Conservation (phyloP, 2,797 vertebrate species). For the Lepidocolaptes lacrymiger region DNA sequence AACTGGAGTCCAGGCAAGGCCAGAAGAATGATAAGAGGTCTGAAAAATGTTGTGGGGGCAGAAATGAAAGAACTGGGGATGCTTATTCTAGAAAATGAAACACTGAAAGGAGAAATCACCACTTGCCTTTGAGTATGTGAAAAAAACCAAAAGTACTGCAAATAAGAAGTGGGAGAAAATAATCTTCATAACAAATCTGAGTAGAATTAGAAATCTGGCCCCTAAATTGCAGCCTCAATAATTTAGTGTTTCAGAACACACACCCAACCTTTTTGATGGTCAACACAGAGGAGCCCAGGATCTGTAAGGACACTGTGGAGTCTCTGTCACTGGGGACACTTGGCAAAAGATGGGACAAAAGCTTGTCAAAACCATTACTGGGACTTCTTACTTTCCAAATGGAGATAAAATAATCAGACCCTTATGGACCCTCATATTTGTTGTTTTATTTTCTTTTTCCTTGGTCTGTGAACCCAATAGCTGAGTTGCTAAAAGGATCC, state of each 20-base stretch:
- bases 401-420: not conserved
- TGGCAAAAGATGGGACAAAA: not conserved
- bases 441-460: not conserved
- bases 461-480: not conserved
- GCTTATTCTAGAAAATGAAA: not conserved
- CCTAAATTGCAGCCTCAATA: not conserved
- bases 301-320: not conserved
- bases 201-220: not conserved
- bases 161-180: not conserved
- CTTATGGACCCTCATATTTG: not conserved
- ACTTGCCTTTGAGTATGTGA: not conserved
- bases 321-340: not conserved
- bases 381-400: not conserved
- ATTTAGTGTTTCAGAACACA: not conserved
- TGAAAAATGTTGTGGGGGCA: not conserved
- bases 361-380: not conserved
- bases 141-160: not conserved
- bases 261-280: not conserved
- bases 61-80: not conserved
- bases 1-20: not conserved
- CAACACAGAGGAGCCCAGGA: not conserved
- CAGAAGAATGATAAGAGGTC: not conserved
- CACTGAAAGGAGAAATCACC: not conserved
- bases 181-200: not conserved
- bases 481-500: not conserved